Conservation (phyloP, 2,113 vertebrate species). For the Xiphophorus maculatus region DNA sequence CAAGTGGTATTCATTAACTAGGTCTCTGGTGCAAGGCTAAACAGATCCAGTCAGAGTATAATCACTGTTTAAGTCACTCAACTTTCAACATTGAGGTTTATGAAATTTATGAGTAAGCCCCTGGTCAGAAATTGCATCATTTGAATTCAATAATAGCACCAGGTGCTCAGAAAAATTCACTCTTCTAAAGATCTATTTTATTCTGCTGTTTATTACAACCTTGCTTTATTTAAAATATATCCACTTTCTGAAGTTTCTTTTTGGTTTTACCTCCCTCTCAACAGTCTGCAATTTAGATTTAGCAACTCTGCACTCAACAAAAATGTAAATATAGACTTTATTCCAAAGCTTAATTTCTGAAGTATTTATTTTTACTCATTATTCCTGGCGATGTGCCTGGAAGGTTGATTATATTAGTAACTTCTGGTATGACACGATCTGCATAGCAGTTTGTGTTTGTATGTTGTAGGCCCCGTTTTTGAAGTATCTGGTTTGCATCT, state of each 20-base stretch:
- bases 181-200: neutral
- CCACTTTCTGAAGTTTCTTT: neutral
- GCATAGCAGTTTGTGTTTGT: neutral
- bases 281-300: neutral
- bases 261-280: neutral
- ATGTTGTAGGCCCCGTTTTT: neutral
- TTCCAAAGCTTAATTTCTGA: no score
- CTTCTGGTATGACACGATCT: no score
- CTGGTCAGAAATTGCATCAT: constrained; percentile 43
- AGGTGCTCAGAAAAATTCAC: no score
- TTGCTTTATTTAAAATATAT: neutral
- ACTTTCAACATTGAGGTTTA: constrained; percentile 64
- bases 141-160: neutral
- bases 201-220: neutral
- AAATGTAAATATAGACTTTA: no score
- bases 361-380: no score
- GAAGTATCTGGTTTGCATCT: neutral
- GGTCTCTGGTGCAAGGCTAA: constrained; percentile 46
- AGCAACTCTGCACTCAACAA: no score
- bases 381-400: no score
- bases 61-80: constrained; percentile 73
- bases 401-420: no score
- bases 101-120: constrained; percentile 41
- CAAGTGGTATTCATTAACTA: constrained; percentile 74
- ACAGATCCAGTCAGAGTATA: constrained; percentile 55